Evolutionary conservation across 2,888 invertebrate genomes (phyloP).

Genomic region (Drosophila antonietae): DNA sequence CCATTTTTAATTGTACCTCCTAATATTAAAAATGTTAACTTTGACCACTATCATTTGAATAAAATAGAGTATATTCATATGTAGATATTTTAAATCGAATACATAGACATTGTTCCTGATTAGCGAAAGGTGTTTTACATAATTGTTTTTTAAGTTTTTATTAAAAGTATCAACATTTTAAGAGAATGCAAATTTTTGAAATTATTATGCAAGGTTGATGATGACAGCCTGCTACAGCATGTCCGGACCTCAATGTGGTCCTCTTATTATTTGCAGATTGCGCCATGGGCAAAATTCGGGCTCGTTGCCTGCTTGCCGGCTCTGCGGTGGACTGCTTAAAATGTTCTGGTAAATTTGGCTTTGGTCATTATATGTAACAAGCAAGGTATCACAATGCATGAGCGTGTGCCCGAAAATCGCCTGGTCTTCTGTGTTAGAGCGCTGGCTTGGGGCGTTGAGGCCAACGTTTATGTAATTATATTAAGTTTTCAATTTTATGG

Average conservation of each 20-base stretch:
- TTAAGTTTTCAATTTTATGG: conserved; percentile 81
- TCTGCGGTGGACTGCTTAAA: conserved; percentile 19
- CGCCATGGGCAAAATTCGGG: conserved; percentile 34
- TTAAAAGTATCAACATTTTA: conserved; percentile 18
- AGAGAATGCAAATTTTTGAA: conserved; percentile 33
- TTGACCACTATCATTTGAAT: too few relatives aligned
- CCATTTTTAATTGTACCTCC: neutral
- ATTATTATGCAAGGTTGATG: conserved; percentile 49
- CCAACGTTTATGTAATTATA: conserved; percentile 79
- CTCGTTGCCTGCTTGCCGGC: conserved; percentile 1
- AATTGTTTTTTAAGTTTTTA: neutral
- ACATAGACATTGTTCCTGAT: neutral
- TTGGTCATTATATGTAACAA: conserved; percentile 65
- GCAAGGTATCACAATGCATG: conserved; percentile 29
- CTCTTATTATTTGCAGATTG: conserved; percentile 46
- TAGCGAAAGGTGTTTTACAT: neutral
- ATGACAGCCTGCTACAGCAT: conserved; percentile 24
- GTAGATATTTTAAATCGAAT: too few relatives aligned
- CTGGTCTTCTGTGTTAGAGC: conserved; percentile 26
- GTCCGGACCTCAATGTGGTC: conserved; percentile 20
- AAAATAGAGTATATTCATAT: too few relatives aligned
- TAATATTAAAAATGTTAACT: neutral
- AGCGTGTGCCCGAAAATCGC: conserved; percentile 66
- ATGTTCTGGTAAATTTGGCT: conserved; percentile 58
- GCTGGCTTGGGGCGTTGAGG: conserved; percentile 59